Evolutionary conservation across 2,113 vertebrate genomes (phyloP), one percentile per base, ranked within the genome.

Genomic region (Actenoides lindsayi): DNA sequence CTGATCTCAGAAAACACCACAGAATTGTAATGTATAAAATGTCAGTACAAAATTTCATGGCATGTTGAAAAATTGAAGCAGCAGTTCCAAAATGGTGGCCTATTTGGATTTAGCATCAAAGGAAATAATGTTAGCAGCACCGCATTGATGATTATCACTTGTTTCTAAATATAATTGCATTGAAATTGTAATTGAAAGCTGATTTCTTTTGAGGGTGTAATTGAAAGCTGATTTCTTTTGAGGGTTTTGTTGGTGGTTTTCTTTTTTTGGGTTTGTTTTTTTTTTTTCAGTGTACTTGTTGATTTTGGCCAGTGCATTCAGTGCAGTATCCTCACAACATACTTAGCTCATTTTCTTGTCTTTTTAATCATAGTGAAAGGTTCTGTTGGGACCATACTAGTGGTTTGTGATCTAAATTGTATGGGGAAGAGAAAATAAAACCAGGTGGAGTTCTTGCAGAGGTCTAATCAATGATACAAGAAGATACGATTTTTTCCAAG

Each of bases 21-120:
- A 39, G 42, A 77, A 84, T 6, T 46, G 11, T 39, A 7, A 64
- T 2, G 0, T 73, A 3, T 20, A 33, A 8, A 30, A 1, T 70
- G 14, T 44, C 35, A 35, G 54, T 50, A 63, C 31, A 44, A 30
- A 90, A 51, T 37, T 70, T 13, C n/a, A 5, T 59, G 57, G 8
- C 37, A 19, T 19, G 11, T 41, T 48, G 60, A 74, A 77, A 65
- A 63, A 74, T 13, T 69, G 19, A 65, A 89, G 59, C n/a, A 71
- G 23, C 31, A 33, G 31, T 83, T 78, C 35, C 21, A 37, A 63
- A 90, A 82, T 27, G 77, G 24, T 33, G 44, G 8, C 33, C 15
- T 78, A 2, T 70, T 90, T 37, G 73, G 50, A 30, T 88, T 62
- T 88, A 64, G 27, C 6, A 48, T 60, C 8, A 13, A 65, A 87